Evolutionary conservation across 1,140 invertebrate genomes (phyloP).

Genomic region (Ctenoplectra terminalis): DNA sequence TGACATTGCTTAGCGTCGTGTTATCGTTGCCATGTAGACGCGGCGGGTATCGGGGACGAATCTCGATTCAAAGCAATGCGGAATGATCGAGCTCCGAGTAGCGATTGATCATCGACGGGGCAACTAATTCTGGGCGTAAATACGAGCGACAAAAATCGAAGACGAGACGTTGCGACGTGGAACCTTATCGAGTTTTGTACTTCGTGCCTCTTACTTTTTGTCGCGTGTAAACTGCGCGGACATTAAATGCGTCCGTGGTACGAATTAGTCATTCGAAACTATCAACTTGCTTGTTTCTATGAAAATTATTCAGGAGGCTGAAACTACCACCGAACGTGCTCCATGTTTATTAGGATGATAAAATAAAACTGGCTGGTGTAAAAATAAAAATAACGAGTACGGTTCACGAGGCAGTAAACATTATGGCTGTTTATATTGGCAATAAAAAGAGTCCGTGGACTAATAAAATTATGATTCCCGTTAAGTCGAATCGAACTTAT

Average conservation of each 20-base stretch:
- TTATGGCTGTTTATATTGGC: background rate
- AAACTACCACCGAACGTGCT: no score
- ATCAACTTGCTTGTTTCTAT: no score
- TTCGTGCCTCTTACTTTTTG: background rate
- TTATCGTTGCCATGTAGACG: slow-evolving; percentile 19
- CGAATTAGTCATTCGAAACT: no score
- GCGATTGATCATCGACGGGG: background rate
- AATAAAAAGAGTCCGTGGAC: background rate
- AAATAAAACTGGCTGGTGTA: no score
- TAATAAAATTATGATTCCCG: background rate
- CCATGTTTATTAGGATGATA: no score
- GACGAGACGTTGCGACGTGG: no score
- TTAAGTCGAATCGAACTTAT: background rate
- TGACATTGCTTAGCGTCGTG: slow-evolving; percentile 44
- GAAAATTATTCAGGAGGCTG: no score
- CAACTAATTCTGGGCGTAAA: background rate
- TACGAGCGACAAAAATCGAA: background rate
- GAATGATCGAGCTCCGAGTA: slow-evolving; percentile 16
- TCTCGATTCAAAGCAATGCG: slow-evolving; percentile 16
- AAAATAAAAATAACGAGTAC: no score
- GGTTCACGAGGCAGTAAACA: background rate
- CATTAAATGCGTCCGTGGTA: no score
- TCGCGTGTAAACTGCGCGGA: no score
- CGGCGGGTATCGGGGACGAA: slow-evolving; percentile 24
- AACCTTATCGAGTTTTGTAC: background rate